Conservation (phyloP, 2,888 invertebrate genomes). For the Melikaiella ostensackeni region DNA sequence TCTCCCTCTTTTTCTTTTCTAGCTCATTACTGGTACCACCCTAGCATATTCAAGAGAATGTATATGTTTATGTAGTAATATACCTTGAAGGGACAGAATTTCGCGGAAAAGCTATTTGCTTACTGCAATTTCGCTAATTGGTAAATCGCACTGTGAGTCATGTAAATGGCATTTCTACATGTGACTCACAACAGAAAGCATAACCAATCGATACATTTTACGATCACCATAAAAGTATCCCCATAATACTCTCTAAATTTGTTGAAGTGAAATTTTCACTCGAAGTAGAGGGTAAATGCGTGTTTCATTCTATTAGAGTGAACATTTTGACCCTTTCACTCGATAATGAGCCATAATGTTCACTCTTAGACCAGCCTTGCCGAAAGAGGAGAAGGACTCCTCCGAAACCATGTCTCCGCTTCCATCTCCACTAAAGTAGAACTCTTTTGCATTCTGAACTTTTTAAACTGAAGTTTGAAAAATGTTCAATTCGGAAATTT, state of each 20-base stretch:
- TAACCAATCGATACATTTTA: constrained; percentile 1
- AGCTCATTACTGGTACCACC: constrained; percentile 22
- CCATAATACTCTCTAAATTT: neutral
- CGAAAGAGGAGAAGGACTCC: too few relatives aligned
- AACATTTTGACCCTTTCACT: too few relatives aligned
- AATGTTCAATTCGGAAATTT: too few relatives aligned
- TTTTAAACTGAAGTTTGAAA: too few relatives aligned
- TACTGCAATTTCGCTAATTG: constrained; percentile 69
- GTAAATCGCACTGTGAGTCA: constrained; percentile 70
- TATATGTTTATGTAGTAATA: constrained; percentile 16
- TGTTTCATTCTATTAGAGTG: too few relatives aligned
- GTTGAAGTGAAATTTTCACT: too few relatives aligned
- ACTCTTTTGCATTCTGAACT: too few relatives aligned
- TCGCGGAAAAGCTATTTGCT: constrained; percentile 66
- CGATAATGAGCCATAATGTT: too few relatives aligned
- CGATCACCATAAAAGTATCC: neutral
- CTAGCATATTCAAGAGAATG: neutral
- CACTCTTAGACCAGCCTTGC: too few relatives aligned
- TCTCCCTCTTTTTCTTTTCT: constrained; percentile 13
- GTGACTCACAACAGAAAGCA: neutral
- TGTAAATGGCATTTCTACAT: constrained; percentile 39
- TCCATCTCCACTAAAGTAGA: too few relatives aligned
- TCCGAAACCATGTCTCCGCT: too few relatives aligned
- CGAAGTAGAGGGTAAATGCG: too few relatives aligned
- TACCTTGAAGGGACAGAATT: constrained; percentile 44